Percentiles rank a stretch among this genome's conserved stretches.
phyloP scores from a whole-genome alignment of 2,113 vertebrate species.

The Urocolius indicus region DNA sequence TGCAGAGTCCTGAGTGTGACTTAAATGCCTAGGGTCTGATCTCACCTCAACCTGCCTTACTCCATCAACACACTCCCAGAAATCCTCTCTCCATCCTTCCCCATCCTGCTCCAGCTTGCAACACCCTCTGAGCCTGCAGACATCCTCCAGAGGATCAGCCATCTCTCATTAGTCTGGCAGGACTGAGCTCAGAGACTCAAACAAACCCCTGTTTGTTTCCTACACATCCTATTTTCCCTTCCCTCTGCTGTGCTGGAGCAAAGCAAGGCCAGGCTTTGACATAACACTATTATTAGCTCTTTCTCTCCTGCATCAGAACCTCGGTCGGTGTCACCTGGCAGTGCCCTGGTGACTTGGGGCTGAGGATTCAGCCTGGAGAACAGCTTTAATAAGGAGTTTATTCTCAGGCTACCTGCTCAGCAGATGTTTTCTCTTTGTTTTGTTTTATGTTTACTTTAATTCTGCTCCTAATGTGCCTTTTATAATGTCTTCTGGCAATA shows the following conservation, averaged over 20 bases:
- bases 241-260: not conserved
- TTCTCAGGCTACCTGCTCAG: constrained; percentile 59
- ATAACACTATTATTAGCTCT: not conserved
- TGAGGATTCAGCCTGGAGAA: not conserved
- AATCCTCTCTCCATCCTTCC: not conserved
- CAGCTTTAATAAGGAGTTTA: not conserved
- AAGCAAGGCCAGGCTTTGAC: not conserved
- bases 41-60: not conserved
- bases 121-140: rapidly evolving
- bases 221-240: not conserved
- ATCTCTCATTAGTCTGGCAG: not conserved
- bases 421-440: constrained; percentile 58
- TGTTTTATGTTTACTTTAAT: constrained; percentile 23
- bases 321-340: constrained; percentile 7
- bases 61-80: not conserved
- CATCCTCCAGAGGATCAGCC: rapidly evolving
- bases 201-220: not conserved
- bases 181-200: not conserved
- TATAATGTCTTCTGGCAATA: constrained; percentile 33
- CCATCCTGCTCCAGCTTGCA: not conserved
- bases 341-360: not conserved
- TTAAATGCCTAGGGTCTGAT: not conserved
- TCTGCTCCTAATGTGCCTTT: constrained; percentile 51
- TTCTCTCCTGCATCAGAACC: not conserved
- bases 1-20: not conserved